Evolutionary conservation across 2,888 invertebrate genomes (phyloP).

Genomic region (Diadegma fenestrale): DNA sequence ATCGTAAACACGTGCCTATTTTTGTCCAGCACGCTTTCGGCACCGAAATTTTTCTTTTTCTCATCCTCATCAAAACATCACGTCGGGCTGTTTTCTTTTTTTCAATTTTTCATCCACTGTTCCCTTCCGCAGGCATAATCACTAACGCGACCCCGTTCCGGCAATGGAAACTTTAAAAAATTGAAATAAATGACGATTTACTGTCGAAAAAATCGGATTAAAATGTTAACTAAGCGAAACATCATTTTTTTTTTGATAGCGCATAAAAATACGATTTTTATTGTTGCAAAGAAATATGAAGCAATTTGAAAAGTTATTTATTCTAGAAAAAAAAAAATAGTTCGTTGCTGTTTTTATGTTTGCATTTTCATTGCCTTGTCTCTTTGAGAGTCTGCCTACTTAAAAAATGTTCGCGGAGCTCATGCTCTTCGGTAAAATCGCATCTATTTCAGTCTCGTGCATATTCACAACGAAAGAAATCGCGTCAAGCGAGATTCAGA

Average conservation of each 20-base stretch:
- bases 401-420: not conserved
- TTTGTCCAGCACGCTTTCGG: slow-evolving; percentile 59
- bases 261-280: not conserved
- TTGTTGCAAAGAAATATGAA: not conserved
- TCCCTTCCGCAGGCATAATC: not conserved
- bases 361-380: not conserved
- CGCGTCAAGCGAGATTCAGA: slow-evolving; percentile 30
- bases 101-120: slow-evolving; percentile 4
- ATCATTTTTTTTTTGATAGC: not conserved
- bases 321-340: not conserved
- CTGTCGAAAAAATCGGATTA: no score
- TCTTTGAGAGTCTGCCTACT: not conserved
- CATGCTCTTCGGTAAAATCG: slow-evolving; percentile 36
- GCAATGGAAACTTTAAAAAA: not conserved
- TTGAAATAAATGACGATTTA: no score
- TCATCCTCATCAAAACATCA: slow-evolving; percentile 36
- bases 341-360: not conserved
- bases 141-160: not conserved
- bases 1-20: slow-evolving; percentile 68
- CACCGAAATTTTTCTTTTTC: slow-evolving; percentile 41
- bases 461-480: slow-evolving; percentile 26
- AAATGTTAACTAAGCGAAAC: not conserved
- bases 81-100: not conserved
- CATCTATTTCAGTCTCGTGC: slow-evolving; percentile 44
- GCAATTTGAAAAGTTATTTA: not conserved